Evolutionary conservation across 1,140 invertebrate genomes (phyloP).

Genomic region (Tetragnatha versicolor): DNA sequence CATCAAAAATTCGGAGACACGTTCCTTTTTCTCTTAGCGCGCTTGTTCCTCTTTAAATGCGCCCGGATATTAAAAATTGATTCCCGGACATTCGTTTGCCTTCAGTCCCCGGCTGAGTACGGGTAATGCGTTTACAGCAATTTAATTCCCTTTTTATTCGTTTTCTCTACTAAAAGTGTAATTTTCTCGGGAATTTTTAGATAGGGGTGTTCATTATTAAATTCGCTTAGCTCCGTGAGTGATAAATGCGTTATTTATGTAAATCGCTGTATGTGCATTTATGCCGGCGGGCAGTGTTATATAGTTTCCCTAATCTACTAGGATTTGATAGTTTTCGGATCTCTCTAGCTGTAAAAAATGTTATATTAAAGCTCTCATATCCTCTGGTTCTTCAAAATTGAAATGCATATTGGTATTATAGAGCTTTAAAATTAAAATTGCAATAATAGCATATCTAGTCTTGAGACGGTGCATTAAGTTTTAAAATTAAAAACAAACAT

Average conservation of each 20-base stretch:
- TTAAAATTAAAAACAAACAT: too few species aligned
- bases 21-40: neutral
- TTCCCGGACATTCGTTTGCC: constrained; percentile 7
- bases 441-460: too few species aligned
- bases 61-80: constrained; percentile 19
- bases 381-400: too few species aligned
- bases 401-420: too few species aligned
- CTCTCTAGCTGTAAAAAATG: too few species aligned
- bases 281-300: too few species aligned
- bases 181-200: neutral
- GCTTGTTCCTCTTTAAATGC: neutral
- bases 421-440: too few species aligned
- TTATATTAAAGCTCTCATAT: too few species aligned
- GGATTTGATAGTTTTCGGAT: too few species aligned
- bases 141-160: constrained; percentile 2
- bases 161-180: neutral
- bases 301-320: too few species aligned
- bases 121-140: constrained; percentile 12
- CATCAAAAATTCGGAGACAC: neutral
- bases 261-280: too few species aligned
- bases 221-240: neutral
- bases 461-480: too few species aligned
- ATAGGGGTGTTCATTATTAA: neutral
- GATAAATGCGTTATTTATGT: neutral
- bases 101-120: neutral